Conservation (phyloP, 2,113 vertebrate species). For the Procapra przewalskii region DNA sequence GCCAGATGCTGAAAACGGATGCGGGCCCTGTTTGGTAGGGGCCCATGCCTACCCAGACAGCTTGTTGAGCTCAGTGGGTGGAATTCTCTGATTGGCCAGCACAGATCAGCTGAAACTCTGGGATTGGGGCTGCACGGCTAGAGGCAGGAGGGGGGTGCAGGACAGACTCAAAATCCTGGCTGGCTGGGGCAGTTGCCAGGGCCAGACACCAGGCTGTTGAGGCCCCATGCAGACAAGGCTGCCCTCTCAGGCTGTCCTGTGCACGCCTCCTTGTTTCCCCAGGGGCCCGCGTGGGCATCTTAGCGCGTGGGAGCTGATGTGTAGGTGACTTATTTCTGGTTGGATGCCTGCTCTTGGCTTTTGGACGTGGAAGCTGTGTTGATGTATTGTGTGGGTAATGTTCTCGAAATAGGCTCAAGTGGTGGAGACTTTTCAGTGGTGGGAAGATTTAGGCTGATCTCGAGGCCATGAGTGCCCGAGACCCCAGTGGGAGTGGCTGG, state of each 20-base stretch:
- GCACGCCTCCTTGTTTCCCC: not conserved
- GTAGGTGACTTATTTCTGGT: not conserved
- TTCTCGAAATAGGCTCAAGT: not conserved
- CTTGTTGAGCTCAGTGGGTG: not conserved
- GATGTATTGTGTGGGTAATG: not conserved
- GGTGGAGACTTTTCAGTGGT: not conserved
- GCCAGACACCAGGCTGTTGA: not conserved
- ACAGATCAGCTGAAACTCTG: not conserved
- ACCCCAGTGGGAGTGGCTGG: not conserved
- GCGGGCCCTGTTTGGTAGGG: not conserved
- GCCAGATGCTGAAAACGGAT: not conserved
- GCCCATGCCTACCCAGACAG: not conserved
- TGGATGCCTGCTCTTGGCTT: not conserved
- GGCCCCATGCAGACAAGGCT: fast-evolving
- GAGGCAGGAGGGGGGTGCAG: no score
- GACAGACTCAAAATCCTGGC: not conserved
- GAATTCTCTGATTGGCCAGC: not conserved
- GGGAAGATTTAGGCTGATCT: not conserved
- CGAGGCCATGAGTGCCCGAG: not conserved
- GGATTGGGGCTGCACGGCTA: not conserved
- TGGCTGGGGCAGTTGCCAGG: not conserved
- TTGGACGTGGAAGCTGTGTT: not conserved
- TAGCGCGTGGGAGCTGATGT: not conserved
- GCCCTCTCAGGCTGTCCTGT: not conserved
- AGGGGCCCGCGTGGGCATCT: not conserved